phyloP scores from a whole-genome alignment of 2,888 invertebrate genomes.

The Glaucopsyche alexis region DNA sequence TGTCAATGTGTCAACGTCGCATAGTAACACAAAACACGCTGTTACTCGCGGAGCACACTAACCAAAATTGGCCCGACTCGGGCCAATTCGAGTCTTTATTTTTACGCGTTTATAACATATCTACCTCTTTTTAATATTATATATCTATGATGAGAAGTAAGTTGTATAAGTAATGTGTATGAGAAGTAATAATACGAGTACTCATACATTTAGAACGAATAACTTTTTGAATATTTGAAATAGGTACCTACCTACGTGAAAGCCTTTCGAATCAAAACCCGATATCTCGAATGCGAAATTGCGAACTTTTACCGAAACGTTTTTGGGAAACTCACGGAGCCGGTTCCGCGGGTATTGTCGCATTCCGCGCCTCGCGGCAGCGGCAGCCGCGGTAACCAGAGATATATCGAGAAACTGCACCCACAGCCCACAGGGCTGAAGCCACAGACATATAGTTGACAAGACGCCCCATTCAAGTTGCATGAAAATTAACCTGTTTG shows the following conservation, averaged over 20 bases:
- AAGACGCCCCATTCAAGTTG: neutral
- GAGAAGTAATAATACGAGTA: no score
- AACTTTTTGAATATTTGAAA: neutral
- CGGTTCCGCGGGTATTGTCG: constrained; percentile 45
- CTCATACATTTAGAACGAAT: neutral
- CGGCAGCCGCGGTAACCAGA: neutral
- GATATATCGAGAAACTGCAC: constrained; percentile 4
- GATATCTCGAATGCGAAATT: constrained; percentile 23
- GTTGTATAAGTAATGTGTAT: no score
- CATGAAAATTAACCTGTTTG: neutral
- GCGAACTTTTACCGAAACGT: constrained; percentile 24
- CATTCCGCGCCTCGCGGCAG: constrained; percentile 44
- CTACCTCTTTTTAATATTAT: no score
- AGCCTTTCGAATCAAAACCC: constrained; percentile 10
- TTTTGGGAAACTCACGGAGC: constrained; percentile 32
- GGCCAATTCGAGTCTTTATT: no score
- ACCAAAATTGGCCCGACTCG: no score
- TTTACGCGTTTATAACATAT: no score
- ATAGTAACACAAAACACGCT: no score
- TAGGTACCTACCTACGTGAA: no score
- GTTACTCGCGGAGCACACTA: no score
- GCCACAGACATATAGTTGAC: neutral
- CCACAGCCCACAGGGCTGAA: constrained; percentile 11
- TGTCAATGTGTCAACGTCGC: no score
- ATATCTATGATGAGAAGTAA: no score